Conservation (phyloP, 2,113 vertebrate genomes). For the Cranoglanis bouderius region DNA sequence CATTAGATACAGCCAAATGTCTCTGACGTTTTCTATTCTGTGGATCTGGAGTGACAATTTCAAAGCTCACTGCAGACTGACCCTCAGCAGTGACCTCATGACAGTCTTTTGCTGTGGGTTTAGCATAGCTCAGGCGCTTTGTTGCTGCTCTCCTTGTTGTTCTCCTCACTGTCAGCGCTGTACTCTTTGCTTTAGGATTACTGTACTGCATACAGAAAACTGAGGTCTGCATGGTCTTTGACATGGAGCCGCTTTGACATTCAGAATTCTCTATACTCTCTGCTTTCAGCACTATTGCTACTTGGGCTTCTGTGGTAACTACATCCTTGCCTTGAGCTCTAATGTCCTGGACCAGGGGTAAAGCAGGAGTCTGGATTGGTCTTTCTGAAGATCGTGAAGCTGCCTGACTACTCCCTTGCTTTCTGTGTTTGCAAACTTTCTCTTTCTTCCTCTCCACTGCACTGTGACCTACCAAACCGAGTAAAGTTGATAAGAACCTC, state of each 20-base stretch:
- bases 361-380: not conserved
- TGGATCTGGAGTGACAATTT: conserved; percentile 39
- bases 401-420: conserved; percentile 17
- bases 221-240: not conserved
- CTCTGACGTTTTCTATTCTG: not conserved
- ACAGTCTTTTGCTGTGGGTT: not conserved
- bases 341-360: not conserved
- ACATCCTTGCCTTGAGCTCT: conserved; percentile 1
- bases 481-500: not conserved
- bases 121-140: not conserved
- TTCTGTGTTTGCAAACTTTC: conserved; percentile 12
- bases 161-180: conserved; percentile 20
- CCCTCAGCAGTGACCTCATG: not conserved
- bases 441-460: conserved; percentile 3
- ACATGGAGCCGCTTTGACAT: not conserved
- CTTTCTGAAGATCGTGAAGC: not conserved
- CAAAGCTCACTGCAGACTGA: conserved; percentile 26
- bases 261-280: not conserved
- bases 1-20: not conserved
- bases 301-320: not conserved
- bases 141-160: conserved; percentile 3
- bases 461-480: conserved; percentile 24
- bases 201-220: conserved; percentile 25
- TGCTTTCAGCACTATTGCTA: not conserved
- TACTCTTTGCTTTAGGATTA: not conserved